Conservation (phyloP, 2,113 vertebrate species). For the Hydrolagus affinis region DNA sequence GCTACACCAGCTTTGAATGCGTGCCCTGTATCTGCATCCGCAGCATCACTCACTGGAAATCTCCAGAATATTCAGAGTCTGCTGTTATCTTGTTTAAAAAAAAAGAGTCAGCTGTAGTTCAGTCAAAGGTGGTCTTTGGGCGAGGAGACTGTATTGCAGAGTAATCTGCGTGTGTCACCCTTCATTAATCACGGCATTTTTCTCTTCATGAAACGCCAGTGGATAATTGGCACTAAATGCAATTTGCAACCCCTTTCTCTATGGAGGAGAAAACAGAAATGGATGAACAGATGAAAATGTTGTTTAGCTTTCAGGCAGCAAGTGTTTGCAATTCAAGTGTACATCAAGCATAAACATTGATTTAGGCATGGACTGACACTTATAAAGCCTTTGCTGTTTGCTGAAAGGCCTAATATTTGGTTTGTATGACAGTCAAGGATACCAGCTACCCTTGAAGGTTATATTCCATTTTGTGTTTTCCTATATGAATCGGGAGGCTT, state of each 20-base stretch:
- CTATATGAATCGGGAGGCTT: conserved; percentile 30
- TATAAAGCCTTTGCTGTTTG: conserved; percentile 53
- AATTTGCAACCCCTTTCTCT: conserved; percentile 58
- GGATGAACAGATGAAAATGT: conserved; percentile 65
- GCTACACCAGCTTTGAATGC: conserved; percentile 37
- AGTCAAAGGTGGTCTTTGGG: conserved; percentile 43
- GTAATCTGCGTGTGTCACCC: conserved; percentile 65
- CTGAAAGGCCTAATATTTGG: conserved; percentile 51
- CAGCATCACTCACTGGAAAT: conserved; percentile 44
- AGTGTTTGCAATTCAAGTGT: conserved; percentile 66
- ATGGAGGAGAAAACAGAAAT: conserved; percentile 58
- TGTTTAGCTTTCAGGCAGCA: conserved; percentile 66
- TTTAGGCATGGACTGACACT: conserved; percentile 62
- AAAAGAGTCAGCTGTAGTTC: conserved; percentile 58
- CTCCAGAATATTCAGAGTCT: conserved; percentile 49
- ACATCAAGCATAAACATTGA: conserved; percentile 71
- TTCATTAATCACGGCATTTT: conserved; percentile 70
- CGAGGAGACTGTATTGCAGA: conserved; percentile 53
- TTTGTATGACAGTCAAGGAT: conserved; percentile 53
- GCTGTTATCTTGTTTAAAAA: conserved; percentile 59
- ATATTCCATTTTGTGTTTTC: conserved; percentile 44
- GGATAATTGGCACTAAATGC: conserved; percentile 67
- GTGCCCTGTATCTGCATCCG: conserved; percentile 38
- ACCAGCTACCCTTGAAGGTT: conserved; percentile 53
- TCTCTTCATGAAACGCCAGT: conserved; percentile 54